Evolutionary conservation across 2,113 vertebrate genomes (phyloP), one percentile per base, ranked within the genome.

Genomic region (Grantiella picta): DNA sequence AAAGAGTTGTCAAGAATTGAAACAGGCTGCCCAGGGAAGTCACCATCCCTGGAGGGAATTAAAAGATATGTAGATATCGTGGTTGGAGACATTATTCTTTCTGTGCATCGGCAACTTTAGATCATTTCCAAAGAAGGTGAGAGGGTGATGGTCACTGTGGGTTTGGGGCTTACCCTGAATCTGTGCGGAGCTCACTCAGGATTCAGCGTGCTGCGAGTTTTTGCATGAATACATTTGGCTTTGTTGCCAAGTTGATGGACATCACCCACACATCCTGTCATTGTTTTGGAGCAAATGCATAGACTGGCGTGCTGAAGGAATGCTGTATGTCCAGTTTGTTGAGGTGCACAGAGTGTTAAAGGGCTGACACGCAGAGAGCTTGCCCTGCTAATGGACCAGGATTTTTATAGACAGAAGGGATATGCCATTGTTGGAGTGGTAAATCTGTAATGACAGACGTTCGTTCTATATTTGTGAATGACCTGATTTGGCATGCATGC

Each of bases 381-480:
- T 75, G 70, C 93, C 89, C 82, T 77, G 94, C 82, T 95, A 95
- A 97, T 97, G 94, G 96, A 97, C 90, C 94, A 90, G 95, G 88
- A 95, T 94, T 97, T 96, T 94, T 95, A 86, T 86, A 97, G 97
- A 94, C 98, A 98, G 97, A 97, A 97, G 97, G 96, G 95, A 95
- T 95, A 84, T 93, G 96, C 92, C 54, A 79, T 96, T 97, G 95
- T 96, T 60, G 7, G 95, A 78, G 90, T 94, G 96, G 97, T 97
- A 98, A 98, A 98, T 98, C 97, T 98, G 97, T 94, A 97, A 97
- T 98, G 97, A 98, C 97, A 98, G 97, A 97, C 97, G 97, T 97
- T 98, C 35, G 86, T 97, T 97, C 97, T 98, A 96, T 97, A 97
- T 98, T 98, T 98, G 97, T 97, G 97, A 98, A 97, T 98, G 97